A percentile compares a stretch with the other conserved stretches of the same genome.
Conservation (phyloP, 2,888 invertebrate genomes). For the Drosophila neutralis region DNA sequence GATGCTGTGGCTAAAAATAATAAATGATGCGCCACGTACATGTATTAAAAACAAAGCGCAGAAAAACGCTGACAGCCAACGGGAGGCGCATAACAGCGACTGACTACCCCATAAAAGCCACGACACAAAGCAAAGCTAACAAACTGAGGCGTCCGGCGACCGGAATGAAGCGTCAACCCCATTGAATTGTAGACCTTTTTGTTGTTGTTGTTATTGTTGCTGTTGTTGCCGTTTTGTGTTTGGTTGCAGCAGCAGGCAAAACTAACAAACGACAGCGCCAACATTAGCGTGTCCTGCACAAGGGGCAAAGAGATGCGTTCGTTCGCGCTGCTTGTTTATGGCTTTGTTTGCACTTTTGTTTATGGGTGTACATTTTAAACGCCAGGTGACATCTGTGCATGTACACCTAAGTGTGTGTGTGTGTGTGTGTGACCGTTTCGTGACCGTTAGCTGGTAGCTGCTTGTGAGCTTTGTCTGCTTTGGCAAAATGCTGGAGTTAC, state of each 20-base stretch:
- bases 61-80: conserved; percentile 74
- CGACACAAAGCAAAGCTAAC: conserved; percentile 71
- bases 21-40: conserved; percentile 78
- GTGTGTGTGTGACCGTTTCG: conserved; percentile 33
- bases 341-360: conserved; percentile 80
- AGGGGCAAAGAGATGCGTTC: neutral
- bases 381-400: conserved; percentile 43
- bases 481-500: conserved; percentile 18
- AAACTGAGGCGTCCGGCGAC: conserved; percentile 60
- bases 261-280: conserved; percentile 49
- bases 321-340: conserved; percentile 67
- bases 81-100: conserved; percentile 13
- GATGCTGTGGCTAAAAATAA: conserved; percentile 66
- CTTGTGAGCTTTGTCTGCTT: conserved; percentile 3
- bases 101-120: conserved; percentile 39
- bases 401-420: conserved; percentile 16
- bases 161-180: conserved; percentile 60
- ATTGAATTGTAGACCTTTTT: conserved; percentile 39
- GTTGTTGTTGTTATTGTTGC: conserved; percentile 14
- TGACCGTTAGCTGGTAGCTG: conserved; percentile 41
- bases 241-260: conserved; percentile 50
- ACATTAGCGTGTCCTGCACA: conserved; percentile 43
- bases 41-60: conserved; percentile 77
- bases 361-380: conserved; percentile 80
- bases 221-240: conserved; percentile 49